Evolutionary conservation across 2,797 vertebrate genomes (phyloP).

Genomic region (Tamandua tetradactyla): DNA sequence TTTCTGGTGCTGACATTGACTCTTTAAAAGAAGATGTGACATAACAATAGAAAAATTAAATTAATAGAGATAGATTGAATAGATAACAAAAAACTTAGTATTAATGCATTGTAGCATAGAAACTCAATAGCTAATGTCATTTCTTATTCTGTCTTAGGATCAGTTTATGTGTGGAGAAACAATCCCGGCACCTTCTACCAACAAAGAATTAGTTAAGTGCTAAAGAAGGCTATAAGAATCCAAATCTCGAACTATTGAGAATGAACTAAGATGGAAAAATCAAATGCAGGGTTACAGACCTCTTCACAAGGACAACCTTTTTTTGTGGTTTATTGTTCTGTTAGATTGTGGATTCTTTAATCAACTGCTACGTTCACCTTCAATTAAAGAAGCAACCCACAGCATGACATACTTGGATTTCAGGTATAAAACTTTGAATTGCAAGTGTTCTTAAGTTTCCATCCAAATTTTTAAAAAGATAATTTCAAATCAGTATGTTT

Average conservation of each 20-base stretch:
- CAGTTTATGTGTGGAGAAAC: slow-evolving; percentile 89
- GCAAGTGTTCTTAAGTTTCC: slow-evolving; percentile 27
- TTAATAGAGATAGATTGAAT: neutral
- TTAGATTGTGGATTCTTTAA: neutral
- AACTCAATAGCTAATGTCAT: neutral
- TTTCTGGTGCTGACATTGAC: neutral
- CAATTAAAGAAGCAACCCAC: slow-evolving; percentile 28
- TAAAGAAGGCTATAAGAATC: slow-evolving; percentile 74
- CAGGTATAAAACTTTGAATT: neutral
- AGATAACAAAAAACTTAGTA: neutral
- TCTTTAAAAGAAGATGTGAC: neutral
- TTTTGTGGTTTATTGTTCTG: neutral
- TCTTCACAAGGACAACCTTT: neutral
- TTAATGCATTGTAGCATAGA: neutral
- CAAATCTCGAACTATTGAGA: neutral
- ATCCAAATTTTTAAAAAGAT: neutral
- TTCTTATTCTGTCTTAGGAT: slow-evolving; percentile 83
- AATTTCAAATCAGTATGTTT: neutral
- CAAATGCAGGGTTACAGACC: neutral
- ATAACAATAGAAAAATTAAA: neutral
- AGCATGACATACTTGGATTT: neutral
- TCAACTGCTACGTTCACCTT: neutral
- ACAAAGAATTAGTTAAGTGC: slow-evolving; percentile 87
- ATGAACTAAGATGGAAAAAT: neutral
- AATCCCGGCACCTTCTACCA: slow-evolving; percentile 82